Evolutionary conservation across 2,888 invertebrate genomes (phyloP), one percentile per base, ranked within the genome.

Genomic region (Drosophila kanekoi): DNA sequence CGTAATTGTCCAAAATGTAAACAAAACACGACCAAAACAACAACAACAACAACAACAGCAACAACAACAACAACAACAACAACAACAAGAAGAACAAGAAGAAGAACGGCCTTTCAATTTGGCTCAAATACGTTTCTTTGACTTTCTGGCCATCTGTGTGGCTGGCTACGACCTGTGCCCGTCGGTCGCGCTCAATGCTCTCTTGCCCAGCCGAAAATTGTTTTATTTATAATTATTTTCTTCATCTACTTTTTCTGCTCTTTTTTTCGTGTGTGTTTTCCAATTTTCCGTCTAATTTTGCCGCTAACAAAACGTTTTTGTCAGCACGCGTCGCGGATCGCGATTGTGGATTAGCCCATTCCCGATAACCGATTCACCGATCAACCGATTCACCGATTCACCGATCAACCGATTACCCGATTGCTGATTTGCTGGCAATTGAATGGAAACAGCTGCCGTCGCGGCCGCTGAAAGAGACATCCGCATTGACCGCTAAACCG

Each of bases 1-100:
- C 81, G 87, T 87, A 81, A 87, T 87, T 87, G 85, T 84, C 85
- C 87, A 84, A 84, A 84, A 87, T 80, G 84, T 87, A 81, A 77
- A 81, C 87, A 83, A 57, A 49, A 40, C 40, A 13, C 40, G 52
- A 41, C 8, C n/a, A 45, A 13, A 57, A 51, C 45, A 67, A 13
- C 6, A 37, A n/a, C 8, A 43, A 20, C 1, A 18, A 18, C 13
- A 32, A 38, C n/a, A 57, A 41, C 35, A 67, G 20, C 4, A 43
- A 20, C 0, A 43, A 43, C 3, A 43, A 43, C 13, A 16, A 9
- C 3, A 9, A 9, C 5, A 20, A 44, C n/a, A n/a, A n/a, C n/a
- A n/a, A n/a, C n/a, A n/a, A n/a, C n/a, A n/a, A n/a, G n/a, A n/a
- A n/a, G n/a, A n/a, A n/a, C n/a, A n/a, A n/a, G n/a, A n/a, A n/a